Evolutionary conservation across 92 coral and sea anemone genomes (phyloP).

Genomic region (Parazoanthus atlanticus): DNA sequence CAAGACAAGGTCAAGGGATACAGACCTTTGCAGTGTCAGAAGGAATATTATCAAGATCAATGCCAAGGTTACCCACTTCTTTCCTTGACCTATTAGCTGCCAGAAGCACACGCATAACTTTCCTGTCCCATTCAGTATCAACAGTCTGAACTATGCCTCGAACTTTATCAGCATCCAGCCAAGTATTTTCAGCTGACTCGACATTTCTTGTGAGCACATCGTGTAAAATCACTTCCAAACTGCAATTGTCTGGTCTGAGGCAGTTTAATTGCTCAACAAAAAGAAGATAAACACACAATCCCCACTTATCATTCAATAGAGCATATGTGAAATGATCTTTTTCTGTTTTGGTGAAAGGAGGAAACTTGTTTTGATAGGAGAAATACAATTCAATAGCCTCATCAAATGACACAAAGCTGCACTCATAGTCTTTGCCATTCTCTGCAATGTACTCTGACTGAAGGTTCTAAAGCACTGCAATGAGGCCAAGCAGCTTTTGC

Average conservation of each 20-base stretch:
- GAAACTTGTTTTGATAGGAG: constrained; percentile 44
- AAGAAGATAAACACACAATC: constrained; percentile 39
- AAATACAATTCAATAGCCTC: constrained; percentile 44
- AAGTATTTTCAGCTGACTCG: constrained; percentile 7
- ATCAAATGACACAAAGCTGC: constrained; percentile 49
- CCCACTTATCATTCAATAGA: constrained; percentile 39
- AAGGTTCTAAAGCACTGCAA: constrained; percentile 41
- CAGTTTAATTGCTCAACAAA: constrained; percentile 27
- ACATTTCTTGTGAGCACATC: constrained; percentile 25
- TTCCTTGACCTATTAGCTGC: constrained; percentile 33
- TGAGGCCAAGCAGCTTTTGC: constrained; percentile 41
- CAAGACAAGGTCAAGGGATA: constrained; percentile 10
- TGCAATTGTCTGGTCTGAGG: constrained; percentile 42
- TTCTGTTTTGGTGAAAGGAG: constrained; percentile 45
- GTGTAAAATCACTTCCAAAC: constrained; percentile 32
- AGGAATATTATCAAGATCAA: constrained; percentile 34
- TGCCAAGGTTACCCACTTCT: constrained; percentile 37
- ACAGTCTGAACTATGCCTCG: constrained; percentile 29
- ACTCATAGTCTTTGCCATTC: constrained; percentile 46
- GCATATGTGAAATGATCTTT: constrained; percentile 43
- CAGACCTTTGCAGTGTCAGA: constrained; percentile 14
- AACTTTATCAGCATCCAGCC: constrained; percentile 35
- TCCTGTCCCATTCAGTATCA: constrained; percentile 52
- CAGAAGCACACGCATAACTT: constrained; percentile 34
- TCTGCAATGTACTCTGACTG: constrained; percentile 43